phyloP scores from a whole-genome alignment of 2,888 invertebrate genomes.

The Pristionchus maxplancki region DNA sequence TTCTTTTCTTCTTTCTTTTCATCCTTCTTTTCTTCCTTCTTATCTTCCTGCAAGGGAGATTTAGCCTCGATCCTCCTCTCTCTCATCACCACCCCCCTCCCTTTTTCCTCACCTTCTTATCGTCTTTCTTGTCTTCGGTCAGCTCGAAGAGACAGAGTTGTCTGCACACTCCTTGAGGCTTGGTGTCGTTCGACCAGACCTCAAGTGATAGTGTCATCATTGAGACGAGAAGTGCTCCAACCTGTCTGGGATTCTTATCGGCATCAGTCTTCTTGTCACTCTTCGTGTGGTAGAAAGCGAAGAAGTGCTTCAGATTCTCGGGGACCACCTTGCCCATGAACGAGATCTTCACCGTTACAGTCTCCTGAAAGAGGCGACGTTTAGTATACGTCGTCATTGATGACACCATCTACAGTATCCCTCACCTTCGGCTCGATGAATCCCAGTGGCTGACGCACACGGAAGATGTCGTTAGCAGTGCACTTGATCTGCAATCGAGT shows the following conservation, averaged over 20 bases:
- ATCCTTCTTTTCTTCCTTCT: neutral
- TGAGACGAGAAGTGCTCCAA: no score
- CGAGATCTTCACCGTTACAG: constrained; percentile 53
- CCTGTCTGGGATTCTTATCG: constrained; percentile 29
- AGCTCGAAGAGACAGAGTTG: constrained; percentile 52
- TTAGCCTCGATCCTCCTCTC: neutral
- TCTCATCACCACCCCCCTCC: neutral
- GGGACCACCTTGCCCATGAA: constrained; percentile 54
- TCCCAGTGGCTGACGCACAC: constrained; percentile 29
- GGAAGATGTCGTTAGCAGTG: constrained; percentile 40
- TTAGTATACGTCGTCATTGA: neutral
- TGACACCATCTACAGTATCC: neutral
- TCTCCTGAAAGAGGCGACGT: constrained; percentile 48
- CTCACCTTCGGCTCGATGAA: constrained; percentile 38
- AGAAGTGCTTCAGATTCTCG: constrained; percentile 55
- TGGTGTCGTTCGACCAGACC: constrained; percentile 56
- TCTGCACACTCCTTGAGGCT: constrained; percentile 60
- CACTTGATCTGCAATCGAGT: constrained; percentile 3
- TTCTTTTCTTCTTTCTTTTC: constrained; percentile 22
- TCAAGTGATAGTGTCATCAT: no score
- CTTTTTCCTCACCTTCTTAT: constrained; percentile 9
- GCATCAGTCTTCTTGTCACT: constrained; percentile 53
- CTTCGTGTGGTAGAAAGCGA: constrained; percentile 59
- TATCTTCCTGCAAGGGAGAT: neutral
- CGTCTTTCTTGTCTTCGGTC: constrained; percentile 13